These are phyloP conservation scores for Zelleria hepariella DNA, from an alignment of 2,888 invertebrate genomes.

Conservation along the genomic window DNA sequence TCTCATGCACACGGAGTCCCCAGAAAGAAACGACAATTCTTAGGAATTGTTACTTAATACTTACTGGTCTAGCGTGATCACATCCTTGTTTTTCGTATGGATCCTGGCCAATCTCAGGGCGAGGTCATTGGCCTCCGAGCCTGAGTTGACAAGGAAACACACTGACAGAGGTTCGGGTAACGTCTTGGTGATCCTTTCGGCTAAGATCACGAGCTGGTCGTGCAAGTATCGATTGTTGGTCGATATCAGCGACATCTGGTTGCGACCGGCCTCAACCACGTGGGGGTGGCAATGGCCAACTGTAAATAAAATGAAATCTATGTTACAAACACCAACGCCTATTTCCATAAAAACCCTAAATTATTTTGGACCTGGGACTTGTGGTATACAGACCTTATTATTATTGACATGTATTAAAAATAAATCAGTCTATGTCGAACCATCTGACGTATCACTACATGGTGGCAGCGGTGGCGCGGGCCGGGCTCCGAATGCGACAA, in stretches of 20 bases:
- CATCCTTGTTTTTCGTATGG: conserved; percentile 90
- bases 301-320: conserved; percentile 40
- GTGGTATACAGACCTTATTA: too few relatives aligned
- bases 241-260: conserved; percentile 92
- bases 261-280: conserved; percentile 90
- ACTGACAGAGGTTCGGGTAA: conserved; percentile 90
- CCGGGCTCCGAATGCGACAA: too few relatives aligned
- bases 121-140: conserved; percentile 98
- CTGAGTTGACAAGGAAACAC: conserved; percentile 98
- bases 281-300: conserved; percentile 98
- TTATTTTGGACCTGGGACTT: too few relatives aligned
- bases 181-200: conserved; percentile 83
- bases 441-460: too few relatives aligned
- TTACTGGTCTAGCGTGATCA: conserved; percentile 97
- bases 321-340: background rate
- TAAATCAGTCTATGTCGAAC: too few relatives aligned
- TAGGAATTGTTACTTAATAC: conserved; percentile 42
- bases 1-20: background rate
- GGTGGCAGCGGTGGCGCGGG: too few relatives aligned
- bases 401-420: too few relatives aligned
- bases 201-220: conserved; percentile 94
- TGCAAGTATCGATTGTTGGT: conserved; percentile 98
- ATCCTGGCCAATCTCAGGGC: conserved; percentile 92
- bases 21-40: background rate
- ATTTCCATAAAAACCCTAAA: too few relatives aligned